These are phyloP conservation scores for Phalacrocorax carbo DNA, from an alignment of 2,113 vertebrate genomes.

Conservation along the genomic window DNA sequence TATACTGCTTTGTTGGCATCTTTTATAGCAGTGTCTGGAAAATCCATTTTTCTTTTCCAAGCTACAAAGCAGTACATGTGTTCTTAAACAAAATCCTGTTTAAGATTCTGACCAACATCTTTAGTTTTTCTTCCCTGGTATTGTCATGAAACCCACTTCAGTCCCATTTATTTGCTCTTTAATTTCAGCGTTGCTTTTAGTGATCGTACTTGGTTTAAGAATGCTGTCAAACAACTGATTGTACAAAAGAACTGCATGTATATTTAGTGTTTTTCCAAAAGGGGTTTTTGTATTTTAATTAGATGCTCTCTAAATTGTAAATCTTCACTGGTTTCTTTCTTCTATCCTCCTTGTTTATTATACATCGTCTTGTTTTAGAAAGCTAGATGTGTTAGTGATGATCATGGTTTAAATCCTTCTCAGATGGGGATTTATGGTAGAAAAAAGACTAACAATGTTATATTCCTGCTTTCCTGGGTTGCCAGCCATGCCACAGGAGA, in stretches of 20 bases:
- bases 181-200: constrained; percentile 10
- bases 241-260: neutral
- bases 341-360: neutral
- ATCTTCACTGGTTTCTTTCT: neutral
- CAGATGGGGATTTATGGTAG: neutral
- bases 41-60: constrained; percentile 54
- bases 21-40: constrained; percentile 46
- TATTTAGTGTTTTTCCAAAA: neutral
- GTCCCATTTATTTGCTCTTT: neutral
- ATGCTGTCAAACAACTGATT: neutral
- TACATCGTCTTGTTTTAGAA: neutral
- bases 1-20: constrained; percentile 17
- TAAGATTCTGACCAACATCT: neutral
- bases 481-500: neutral
- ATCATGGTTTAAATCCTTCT: neutral
- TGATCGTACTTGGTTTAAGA: neutral
- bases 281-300: neutral
- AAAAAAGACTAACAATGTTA: neutral
- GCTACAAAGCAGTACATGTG: neutral
- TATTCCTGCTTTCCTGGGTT: neutral
- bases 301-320: neutral
- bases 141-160: neutral
- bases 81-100: constrained; percentile 36
- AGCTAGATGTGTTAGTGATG: neutral
- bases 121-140: neutral